Evolutionary conservation across 2,113 vertebrate genomes (phyloP).

Genomic region (Centropus unirufus): DNA sequence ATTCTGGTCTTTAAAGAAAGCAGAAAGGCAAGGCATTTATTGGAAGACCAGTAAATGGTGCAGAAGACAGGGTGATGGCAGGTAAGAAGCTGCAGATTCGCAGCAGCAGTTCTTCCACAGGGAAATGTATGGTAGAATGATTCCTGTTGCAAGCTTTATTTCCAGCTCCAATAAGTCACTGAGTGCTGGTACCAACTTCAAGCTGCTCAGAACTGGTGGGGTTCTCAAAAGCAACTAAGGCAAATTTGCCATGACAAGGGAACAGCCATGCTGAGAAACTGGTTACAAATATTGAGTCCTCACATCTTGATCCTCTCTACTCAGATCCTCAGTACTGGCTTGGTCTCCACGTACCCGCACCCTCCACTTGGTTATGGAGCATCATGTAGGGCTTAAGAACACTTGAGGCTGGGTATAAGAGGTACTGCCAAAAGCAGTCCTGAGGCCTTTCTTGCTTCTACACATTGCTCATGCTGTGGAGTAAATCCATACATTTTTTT

Average conservation of each 20-base stretch:
- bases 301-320: not conserved
- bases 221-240: not conserved
- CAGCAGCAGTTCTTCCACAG: not conserved
- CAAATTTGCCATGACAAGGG: not conserved
- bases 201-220: accelerated
- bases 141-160: not conserved
- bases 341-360: not conserved
- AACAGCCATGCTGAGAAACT: not conserved
- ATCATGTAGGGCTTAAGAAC: not conserved
- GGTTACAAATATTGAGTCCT: not conserved
- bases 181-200: not conserved
- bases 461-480: not conserved
- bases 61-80: not conserved
- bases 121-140: accelerated
- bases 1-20: not conserved
- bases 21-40: not conserved
- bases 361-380: not conserved
- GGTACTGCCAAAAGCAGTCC: not conserved
- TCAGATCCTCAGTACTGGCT: not conserved
- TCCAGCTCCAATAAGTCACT: not conserved
- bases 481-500: not conserved
- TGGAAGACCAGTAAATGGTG: not conserved
- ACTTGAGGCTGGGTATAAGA: not conserved
- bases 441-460: not conserved
- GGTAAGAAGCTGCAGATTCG: not conserved